Evolutionary conservation across 2,113 vertebrate genomes (phyloP).

Genomic region (Epinephelus cyanopodus): DNA sequence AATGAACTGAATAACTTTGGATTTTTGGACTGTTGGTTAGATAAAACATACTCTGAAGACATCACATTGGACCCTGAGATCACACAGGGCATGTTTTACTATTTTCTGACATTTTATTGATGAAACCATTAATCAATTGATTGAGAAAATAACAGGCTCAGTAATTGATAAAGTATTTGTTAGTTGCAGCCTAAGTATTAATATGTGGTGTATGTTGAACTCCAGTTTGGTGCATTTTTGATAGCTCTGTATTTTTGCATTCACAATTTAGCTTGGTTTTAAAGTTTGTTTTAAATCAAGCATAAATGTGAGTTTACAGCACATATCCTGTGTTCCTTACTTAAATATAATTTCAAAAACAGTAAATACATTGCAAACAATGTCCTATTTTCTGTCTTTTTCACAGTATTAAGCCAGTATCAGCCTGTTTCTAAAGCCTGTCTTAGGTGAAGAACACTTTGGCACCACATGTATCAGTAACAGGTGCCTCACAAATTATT

Average conservation of each 20-base stretch:
- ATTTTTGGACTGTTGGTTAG: too few relatives aligned
- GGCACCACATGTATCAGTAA: background rate
- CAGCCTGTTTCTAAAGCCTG: background rate
- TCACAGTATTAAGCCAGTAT: background rate
- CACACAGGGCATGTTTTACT: too few relatives aligned
- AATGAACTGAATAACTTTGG: too few relatives aligned
- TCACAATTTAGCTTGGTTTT: background rate
- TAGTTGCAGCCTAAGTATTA: too few relatives aligned
- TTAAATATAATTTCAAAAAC: background rate
- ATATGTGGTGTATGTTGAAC: background rate
- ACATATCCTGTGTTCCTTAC: background rate
- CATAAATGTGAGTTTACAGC: background rate
- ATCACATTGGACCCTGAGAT: too few relatives aligned
- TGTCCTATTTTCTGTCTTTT: background rate
- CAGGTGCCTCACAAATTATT: background rate
- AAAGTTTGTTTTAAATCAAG: constrained; percentile 15
- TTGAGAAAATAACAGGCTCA: too few relatives aligned
- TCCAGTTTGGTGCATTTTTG: background rate
- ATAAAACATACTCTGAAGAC: too few relatives aligned
- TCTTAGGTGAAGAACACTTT: background rate
- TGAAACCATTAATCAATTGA: too few relatives aligned
- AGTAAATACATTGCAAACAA: background rate
- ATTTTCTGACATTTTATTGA: too few relatives aligned
- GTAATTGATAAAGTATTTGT: too few relatives aligned
- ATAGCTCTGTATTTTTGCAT: background rate